Conservation (phyloP, 2,113 vertebrate species). For the Notothenia coriiceps region DNA sequence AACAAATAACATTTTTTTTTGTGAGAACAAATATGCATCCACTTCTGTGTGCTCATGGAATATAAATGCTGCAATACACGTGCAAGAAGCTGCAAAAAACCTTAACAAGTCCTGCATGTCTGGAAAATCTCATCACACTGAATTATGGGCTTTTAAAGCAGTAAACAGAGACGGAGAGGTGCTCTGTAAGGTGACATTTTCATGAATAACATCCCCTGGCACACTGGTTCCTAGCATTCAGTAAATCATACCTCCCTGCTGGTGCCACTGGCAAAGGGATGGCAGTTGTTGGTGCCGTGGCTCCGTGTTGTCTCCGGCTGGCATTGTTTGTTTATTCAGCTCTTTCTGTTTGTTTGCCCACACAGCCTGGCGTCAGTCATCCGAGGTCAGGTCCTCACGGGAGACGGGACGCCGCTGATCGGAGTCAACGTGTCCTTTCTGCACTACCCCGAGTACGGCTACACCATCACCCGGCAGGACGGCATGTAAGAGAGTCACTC, state of each 20-base stretch:
- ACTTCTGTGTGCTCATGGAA: constrained; percentile 43
- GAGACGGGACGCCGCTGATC: constrained; percentile 96
- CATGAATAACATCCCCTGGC: constrained; percentile 66
- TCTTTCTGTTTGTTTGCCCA: constrained; percentile 74
- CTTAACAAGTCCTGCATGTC: constrained; percentile 42
- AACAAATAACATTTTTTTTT: background rate
- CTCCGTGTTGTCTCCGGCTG: constrained; percentile 42
- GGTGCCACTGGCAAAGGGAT: constrained; percentile 30
- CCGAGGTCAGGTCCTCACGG: constrained; percentile 96
- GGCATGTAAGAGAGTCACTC: constrained; percentile 90
- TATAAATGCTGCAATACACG: constrained; percentile 52
- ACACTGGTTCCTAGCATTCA: constrained; percentile 57
- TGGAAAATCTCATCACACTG: constrained; percentile 64
- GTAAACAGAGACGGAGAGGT: constrained; percentile 57
- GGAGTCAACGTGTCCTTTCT: constrained; percentile 98
- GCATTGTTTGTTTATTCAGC: constrained; percentile 64
- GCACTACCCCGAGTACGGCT: constrained; percentile 93
- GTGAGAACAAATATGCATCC: constrained; percentile 17
- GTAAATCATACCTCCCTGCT: constrained; percentile 63
- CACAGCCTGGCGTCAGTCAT: constrained; percentile 94
- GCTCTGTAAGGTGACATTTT: constrained; percentile 49
- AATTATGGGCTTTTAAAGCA: constrained; percentile 74
- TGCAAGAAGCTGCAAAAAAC: constrained; percentile 46
- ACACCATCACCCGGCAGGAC: constrained; percentile 95
- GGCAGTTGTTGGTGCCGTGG: constrained; percentile 53